Base-by-base conservation (phyloP, 1,140 invertebrate species). In the Rhopalosiphum maidis region DNA sequence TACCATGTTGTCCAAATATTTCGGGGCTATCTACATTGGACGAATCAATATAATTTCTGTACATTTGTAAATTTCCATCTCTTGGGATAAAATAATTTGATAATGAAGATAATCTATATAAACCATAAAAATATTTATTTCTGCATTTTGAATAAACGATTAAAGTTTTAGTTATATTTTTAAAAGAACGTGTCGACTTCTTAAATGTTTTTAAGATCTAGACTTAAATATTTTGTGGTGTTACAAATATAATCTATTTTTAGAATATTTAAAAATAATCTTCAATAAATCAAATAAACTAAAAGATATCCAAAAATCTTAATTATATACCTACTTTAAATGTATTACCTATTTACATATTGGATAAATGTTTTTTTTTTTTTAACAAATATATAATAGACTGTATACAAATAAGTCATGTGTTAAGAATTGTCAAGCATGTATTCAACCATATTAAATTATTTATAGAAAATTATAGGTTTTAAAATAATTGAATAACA, bases 1-100 rank as follows among this genome's bases (percentile, higher is more conserved):
- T 99, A 9, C 98, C 96, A 95, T 99, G 98, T 94, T 99, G 97
- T 21, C 98, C 98, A 95, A 98, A 98, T 0, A 96, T 97, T 95
- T 98, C 97, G 0, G 98, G 98, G 94, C 96, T 96, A 95, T 99
- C 98, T 55, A 96, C 95, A 88, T 95, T 96, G 1, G 98, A 98
- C 94, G 97, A 96, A 5, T 55, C 30, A 41, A 94, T 94, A 9
- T 23, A 97, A 95, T 98, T 97, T 82, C 96, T 96, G 95, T 98
- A 98, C 18, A 97, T 97, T 94, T 97, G 96, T 30, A 98, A 95
- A 93, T 97, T 96, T n/a, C 97, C 97, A 95, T 98, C 98, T 41
- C 96, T 96, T 23, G 98, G 98, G 82, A 98, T 96, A 95, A 97
- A 97, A 95, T 98, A 98, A 9, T 96, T 96, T 22, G 96, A 94